Evolutionary conservation across 2,888 invertebrate species (phyloP).

Genomic region (Ophion slaviceki): DNA sequence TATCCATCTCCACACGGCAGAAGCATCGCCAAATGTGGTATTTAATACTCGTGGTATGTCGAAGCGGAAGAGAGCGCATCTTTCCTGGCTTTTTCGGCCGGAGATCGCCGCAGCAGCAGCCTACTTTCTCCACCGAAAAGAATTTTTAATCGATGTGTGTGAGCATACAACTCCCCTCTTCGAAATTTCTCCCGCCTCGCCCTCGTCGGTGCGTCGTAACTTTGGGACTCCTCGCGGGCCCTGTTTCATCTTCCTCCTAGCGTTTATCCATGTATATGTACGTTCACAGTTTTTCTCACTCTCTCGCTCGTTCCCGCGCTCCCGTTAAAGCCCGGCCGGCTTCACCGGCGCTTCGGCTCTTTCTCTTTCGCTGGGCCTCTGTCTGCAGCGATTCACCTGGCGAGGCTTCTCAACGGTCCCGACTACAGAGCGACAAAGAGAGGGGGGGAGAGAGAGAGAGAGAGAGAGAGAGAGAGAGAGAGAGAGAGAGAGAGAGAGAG

Average conservation of each 20-base stretch:
- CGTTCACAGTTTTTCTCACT: constrained; percentile 5
- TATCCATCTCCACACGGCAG: not conserved
- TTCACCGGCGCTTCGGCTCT: constrained; percentile 57
- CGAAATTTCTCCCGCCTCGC: constrained; percentile 32
- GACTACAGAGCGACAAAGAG: constrained; percentile 9
- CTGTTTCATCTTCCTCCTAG: constrained; percentile 8
- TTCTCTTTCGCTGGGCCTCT: constrained; percentile 68
- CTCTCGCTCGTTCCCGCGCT: constrained; percentile 47
- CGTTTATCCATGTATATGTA: constrained; percentile 1
- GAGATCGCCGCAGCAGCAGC: constrained; percentile 69
- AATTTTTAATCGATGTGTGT: constrained; percentile 78
- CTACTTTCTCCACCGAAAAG: constrained; percentile 82
- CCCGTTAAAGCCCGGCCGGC: constrained; percentile 6
- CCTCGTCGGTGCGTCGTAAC: constrained; percentile 44
- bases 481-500: constrained; percentile 23
- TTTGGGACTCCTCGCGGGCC: constrained; percentile 27
- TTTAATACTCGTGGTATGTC: constrained; percentile 19
- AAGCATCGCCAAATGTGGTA: constrained; percentile 8
- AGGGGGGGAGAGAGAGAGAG: constrained; percentile 15
- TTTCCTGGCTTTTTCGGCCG: constrained; percentile 77
- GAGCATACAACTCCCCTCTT: constrained; percentile 68
- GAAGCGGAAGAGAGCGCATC: constrained; percentile 57
- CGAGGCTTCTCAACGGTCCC: constrained; percentile 54
- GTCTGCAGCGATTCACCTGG: constrained; percentile 76
- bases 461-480: constrained; percentile 25